Percentiles rank a stretch among this genome's conserved stretches.
phyloP scores from a whole-genome alignment of 2,797 vertebrate species.

The Sphenopsis melanotis region DNA sequence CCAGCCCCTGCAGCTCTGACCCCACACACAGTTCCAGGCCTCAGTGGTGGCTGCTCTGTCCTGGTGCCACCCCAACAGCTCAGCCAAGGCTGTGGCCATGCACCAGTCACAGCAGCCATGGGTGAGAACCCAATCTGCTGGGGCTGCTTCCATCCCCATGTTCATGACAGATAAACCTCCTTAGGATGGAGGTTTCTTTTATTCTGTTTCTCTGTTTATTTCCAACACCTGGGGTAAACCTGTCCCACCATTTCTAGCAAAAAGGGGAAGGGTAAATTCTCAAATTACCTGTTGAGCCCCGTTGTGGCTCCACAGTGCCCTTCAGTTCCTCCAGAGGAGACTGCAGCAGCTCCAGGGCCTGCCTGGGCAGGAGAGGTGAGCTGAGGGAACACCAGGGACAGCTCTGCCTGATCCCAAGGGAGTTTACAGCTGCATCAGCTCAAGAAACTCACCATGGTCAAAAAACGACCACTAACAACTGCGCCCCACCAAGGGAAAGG shows the following conservation, averaged over 20 bases:
- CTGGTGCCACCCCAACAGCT: background rate
- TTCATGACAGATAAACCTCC: background rate
- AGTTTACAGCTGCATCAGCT: background rate
- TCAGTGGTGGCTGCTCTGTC: accelerated
- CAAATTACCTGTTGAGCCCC: background rate
- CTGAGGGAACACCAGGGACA: background rate
- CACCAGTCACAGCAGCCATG: background rate
- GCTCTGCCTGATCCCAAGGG: background rate
- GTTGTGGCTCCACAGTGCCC: background rate
- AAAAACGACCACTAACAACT: accelerated
- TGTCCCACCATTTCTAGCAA: background rate
- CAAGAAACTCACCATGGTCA: accelerated
- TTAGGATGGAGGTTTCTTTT: background rate
- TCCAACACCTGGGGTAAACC: background rate
- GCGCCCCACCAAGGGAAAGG: background rate
- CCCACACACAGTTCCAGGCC: background rate
- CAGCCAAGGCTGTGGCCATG: background rate
- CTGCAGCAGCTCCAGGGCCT: background rate
- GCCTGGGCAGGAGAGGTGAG: background rate
- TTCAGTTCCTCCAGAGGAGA: background rate
- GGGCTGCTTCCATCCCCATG: background rate
- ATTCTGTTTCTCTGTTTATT: background rate
- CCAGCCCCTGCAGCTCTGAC: background rate
- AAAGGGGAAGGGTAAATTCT: background rate
- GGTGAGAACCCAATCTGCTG: accelerated